Evolutionary conservation across 2,888 invertebrate genomes (phyloP), one percentile per base, ranked within the genome.

Genomic region (Caenorhabditis imperialis): DNA sequence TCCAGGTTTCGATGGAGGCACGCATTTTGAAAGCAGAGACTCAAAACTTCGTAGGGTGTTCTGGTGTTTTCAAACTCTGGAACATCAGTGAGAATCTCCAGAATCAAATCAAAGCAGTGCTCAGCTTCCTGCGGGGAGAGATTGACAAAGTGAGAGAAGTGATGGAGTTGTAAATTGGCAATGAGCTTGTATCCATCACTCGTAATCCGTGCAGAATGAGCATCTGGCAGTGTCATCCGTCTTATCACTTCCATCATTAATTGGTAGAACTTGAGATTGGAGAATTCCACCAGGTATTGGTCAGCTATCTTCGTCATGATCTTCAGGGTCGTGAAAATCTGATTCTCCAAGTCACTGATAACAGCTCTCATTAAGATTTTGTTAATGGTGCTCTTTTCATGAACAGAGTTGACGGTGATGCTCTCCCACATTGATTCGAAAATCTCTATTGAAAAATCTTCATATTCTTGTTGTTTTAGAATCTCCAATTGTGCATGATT

Each of bases 21-120:
- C 1, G 61, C 35, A 35, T 61, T 61, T 51, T 61, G 61, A 51
- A 61, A 44, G 16, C 61, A 61, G 8, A 42, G 16, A n/a, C 33
- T 44, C 5, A 61, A 20, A 0, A 61, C 23, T 44, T 61, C 61
- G 44, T 61, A 61, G 2, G 51, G 50, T 8, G 42, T 61, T 61
- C 44, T 50, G 5, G 61, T 38, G 12, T 61, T 61, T 22, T 40
- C 30, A 7, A 61, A 48, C 40, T 44, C 51, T 0, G 61, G 61
- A 51, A 51, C 16, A 14, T 23, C 33, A 6, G 40, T 33, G 16
- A 50, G 20, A 23, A 61, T 27, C 14, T 61, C 61, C 16, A 42
- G 18, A 0, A 22, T 35, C 14, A 23, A 22, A 7, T 61, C 33
- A 20, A 61, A 61, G 51, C 61, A 61, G 4, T 8, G 42, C 10